Percentiles rank a stretch among this genome's conserved stretches.
Conservation (phyloP, 1,140 invertebrate genomes). For the Heliconius hewitsoni region DNA sequence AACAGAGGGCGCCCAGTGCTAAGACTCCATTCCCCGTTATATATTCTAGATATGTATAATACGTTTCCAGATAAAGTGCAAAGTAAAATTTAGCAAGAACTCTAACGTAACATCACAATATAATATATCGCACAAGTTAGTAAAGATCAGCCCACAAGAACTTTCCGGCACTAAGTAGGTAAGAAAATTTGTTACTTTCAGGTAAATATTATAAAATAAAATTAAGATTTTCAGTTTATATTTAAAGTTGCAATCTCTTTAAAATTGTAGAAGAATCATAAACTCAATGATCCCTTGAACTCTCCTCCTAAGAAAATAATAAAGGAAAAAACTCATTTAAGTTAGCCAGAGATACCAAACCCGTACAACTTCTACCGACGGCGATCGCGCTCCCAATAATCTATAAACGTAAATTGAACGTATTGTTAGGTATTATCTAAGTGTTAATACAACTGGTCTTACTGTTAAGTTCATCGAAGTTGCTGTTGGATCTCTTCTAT, state of each 20-base stretch:
- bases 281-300: slow-evolving; percentile 68
- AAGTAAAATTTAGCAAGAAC: no score
- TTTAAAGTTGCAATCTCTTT: slow-evolving; percentile 53
- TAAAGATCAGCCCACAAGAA: neutral
- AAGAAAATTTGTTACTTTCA: slow-evolving; percentile 35
- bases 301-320: slow-evolving; percentile 27
- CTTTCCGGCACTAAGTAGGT: neutral
- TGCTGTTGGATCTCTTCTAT: neutral
- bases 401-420: slow-evolving; percentile 38
- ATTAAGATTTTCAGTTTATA: slow-evolving; percentile 13
- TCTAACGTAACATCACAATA: neutral
- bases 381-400: slow-evolving; percentile 31
- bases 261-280: slow-evolving; percentile 72
- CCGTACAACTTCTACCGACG: slow-evolving; percentile 48
- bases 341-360: slow-evolving; percentile 58
- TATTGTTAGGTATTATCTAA: slow-evolving; percentile 37
- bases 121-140: neutral
- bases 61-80: no score
- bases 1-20: no score
- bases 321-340: slow-evolving; percentile 60
- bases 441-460: slow-evolving; percentile 35
- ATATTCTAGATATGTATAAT: no score
- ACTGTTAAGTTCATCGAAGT: slow-evolving; percentile 14
- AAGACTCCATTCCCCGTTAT: no score
- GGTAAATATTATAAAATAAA: slow-evolving; percentile 4